phyloP scores from a whole-genome alignment of 2,888 invertebrate species.

The Chrysodeixis includens region DNA sequence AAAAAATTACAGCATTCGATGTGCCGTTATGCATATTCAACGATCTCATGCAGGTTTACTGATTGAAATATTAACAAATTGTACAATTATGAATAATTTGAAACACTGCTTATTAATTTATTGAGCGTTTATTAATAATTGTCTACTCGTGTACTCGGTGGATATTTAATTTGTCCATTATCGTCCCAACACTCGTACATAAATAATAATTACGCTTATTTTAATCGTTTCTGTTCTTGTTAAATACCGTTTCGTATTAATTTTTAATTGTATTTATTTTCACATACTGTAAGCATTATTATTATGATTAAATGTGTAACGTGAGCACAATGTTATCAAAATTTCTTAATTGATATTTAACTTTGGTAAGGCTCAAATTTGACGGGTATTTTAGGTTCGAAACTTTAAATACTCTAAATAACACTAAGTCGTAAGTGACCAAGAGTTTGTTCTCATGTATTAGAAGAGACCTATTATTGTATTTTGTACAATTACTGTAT shows the following conservation, averaged over 20 bases:
- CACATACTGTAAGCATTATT: slow-evolving; percentile 14
- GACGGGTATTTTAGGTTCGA: too few relatives aligned
- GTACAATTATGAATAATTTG: slow-evolving; percentile 8
- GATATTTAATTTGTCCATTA: slow-evolving; percentile 2
- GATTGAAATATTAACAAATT: slow-evolving; percentile 10
- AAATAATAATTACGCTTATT: slow-evolving; percentile 16
- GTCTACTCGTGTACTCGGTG: slow-evolving; percentile 2
- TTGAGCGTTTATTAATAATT: slow-evolving; percentile 8
- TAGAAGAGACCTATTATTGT: too few relatives aligned
- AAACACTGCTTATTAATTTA: slow-evolving; percentile 1
- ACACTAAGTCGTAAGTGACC: too few relatives aligned
- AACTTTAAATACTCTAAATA: too few relatives aligned
- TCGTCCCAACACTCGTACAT: slow-evolving; percentile 6
- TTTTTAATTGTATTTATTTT: slow-evolving; percentile 31
- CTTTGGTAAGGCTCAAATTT: slow-evolving; percentile 35
- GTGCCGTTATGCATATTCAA: not conserved
- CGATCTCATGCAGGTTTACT: not conserved
- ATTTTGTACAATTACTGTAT: too few relatives aligned
- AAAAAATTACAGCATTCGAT: not conserved
- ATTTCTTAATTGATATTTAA: slow-evolving; percentile 41
- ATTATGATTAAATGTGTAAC: slow-evolving; percentile 23
- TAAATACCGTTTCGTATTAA: slow-evolving; percentile 13
- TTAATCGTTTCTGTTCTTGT: slow-evolving; percentile 6
- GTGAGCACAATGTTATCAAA: slow-evolving; percentile 19
- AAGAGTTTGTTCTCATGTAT: too few relatives aligned